A percentile compares a stretch with the other conserved stretches of the same genome.
Conservation (phyloP, 2,888 invertebrate species). For the Drosophila suboccidentalis region DNA sequence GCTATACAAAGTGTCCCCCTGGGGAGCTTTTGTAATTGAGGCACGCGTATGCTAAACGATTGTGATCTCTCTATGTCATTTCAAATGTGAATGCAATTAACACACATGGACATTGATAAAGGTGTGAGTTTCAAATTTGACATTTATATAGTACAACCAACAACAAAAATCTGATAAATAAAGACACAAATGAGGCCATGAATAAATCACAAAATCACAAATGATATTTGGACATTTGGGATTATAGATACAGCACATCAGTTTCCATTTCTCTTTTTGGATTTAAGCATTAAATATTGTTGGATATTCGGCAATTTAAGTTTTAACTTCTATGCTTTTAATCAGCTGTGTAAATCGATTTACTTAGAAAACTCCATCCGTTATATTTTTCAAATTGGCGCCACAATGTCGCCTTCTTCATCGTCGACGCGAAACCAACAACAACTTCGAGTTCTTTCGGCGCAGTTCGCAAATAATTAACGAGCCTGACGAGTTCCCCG, state of each 20-base stretch:
- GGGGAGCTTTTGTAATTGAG: slow-evolving; percentile 65
- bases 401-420: too few relatives aligned
- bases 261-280: background rate
- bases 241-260: background rate
- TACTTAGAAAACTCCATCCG: too few relatives aligned
- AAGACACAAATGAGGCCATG: background rate
- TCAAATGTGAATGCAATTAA: slow-evolving; percentile 72
- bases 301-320: background rate
- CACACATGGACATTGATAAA: slow-evolving; percentile 22
- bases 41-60: slow-evolving; percentile 70
- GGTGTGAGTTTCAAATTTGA: slow-evolving; percentile 13
- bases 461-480: too few relatives aligned
- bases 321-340: too few relatives aligned
- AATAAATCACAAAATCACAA: slow-evolving; percentile 1
- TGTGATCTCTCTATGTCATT: slow-evolving; percentile 64
- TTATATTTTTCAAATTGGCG: too few relatives aligned
- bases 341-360: too few relatives aligned
- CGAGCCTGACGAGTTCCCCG: too few relatives aligned
- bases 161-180: slow-evolving; percentile 7
- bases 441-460: too few relatives aligned
- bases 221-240: background rate
- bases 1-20: slow-evolving; percentile 39
- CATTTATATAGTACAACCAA: background rate
- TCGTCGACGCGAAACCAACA: too few relatives aligned
- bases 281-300: background rate